Evolutionary conservation across 2,797 vertebrate genomes (phyloP).

Genomic region (Hoplostethus atlanticus): DNA sequence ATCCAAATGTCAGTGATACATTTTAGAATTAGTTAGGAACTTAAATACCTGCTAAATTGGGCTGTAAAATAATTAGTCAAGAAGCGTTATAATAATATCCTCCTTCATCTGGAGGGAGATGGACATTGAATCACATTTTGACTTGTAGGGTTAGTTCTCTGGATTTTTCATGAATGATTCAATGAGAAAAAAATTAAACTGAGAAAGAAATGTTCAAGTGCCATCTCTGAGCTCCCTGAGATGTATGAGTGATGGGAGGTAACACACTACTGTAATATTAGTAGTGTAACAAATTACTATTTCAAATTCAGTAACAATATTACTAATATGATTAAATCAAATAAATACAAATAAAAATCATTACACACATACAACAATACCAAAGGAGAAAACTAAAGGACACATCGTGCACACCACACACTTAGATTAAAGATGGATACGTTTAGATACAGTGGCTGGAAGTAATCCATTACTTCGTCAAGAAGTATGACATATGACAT

Average conservation of each 20-base stretch:
- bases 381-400: too few species aligned
- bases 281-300: too few species aligned
- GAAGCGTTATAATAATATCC: constrained; percentile 34
- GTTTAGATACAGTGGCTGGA: too few species aligned
- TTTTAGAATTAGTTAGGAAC: constrained; percentile 58
- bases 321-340: too few species aligned
- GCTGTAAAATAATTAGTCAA: constrained; percentile 57
- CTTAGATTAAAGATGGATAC: too few species aligned
- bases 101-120: constrained; percentile 1
- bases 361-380: too few species aligned
- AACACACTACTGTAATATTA: too few species aligned
- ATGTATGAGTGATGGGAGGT: neutral
- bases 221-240: neutral
- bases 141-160: neutral
- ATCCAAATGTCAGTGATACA: constrained; percentile 72
- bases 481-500: too few species aligned
- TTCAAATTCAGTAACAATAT: too few species aligned
- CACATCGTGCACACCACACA: too few species aligned
- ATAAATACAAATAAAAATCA: too few species aligned
- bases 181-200: neutral
- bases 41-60: constrained; percentile 65
- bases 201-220: neutral
- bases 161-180: neutral
- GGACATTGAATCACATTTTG: neutral
- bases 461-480: too few species aligned